Evolutionary conservation across 2,113 vertebrate genomes (phyloP).

Genomic region (Mola mola): DNA sequence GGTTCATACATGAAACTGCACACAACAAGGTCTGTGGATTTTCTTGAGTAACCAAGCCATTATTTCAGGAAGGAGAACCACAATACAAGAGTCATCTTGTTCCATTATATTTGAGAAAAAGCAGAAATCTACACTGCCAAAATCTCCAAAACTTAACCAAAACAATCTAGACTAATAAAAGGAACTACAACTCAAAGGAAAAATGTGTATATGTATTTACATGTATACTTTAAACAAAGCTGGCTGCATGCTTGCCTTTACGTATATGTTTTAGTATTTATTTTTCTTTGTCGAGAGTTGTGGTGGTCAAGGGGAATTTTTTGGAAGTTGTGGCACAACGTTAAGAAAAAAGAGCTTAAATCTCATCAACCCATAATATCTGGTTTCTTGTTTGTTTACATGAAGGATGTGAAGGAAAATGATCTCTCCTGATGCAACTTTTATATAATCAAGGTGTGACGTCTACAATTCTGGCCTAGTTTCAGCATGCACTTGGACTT

Average conservation of each 20-base stretch:
- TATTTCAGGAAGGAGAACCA: too few species aligned
- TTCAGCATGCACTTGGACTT: neutral
- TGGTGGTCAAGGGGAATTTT: neutral
- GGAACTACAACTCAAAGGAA: too few species aligned
- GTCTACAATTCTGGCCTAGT: slow-evolving; percentile 2
- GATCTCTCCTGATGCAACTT: neutral
- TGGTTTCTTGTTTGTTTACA: slow-evolving; percentile 37
- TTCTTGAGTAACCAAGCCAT: too few species aligned
- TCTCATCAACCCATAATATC: slow-evolving; percentile 17
- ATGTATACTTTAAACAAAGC: neutral
- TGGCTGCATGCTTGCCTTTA: neutral
- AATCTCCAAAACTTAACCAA: too few species aligned
- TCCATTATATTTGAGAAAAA: too few species aligned
- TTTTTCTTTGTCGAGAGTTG: neutral
- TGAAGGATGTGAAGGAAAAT: neutral
- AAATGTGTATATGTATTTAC: too few species aligned
- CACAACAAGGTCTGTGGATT: too few species aligned
- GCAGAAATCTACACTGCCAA: too few species aligned
- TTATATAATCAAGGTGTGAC: neutral
- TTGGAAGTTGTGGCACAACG: neutral
- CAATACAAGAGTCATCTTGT: too few species aligned
- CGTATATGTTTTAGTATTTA: neutral
- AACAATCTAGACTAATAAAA: too few species aligned
- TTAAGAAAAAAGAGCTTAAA: neutral
- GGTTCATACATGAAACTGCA: too few species aligned